Evolutionary conservation across 2,797 vertebrate species (phyloP), one percentile per base, ranked within the genome.

Genomic region (Gallinago stenura): DNA sequence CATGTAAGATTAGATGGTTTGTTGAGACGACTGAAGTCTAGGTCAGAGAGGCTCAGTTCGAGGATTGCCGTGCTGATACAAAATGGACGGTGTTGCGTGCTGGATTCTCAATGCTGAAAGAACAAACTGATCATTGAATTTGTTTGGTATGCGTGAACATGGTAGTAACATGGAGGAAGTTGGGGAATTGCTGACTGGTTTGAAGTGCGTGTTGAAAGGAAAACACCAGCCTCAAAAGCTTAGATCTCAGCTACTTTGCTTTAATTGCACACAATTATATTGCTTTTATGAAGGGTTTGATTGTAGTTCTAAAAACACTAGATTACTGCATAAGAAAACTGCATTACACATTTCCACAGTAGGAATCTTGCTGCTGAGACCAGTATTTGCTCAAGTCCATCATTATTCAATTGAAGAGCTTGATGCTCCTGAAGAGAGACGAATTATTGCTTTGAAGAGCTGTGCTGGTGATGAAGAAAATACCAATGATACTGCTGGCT

Each of bases 381-480:
- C 16, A 20, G 25, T 95, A 39, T 93, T 96, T 97, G 72, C 92
- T 95, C 80, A 82, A 97, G 71, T 92, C 95, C 79, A 53, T 97
- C 95, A 96, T 97, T 97, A 97, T 88, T 97, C 81, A 94, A 31
- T 85, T 95, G 95, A 96, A 97, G 93, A 95, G 50, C 92, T 73
- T 95, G 90, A 96, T 95, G 65, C 39, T 96, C 88, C 93, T 80
- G 89, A 97, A 88, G 96, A 95, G 92, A 96, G 78, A 82, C 0
- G 58, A 97, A 98, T 97, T 95, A 94, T 60, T 93, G 73, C 85
- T 96, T 90, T 51, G 60, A 97, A 94, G 85, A 93, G 62, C 82
- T 96, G 65, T 39, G 28, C 45, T 90, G 87, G 64, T 62, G 64
- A 90, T 89, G 93, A 96, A 91, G 93, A 96, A 97, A 92, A 89